A percentile compares a stretch with the other conserved stretches of the same genome.
These are phyloP conservation scores for Danio kyathit DNA, from an alignment of 2,797 vertebrate species.

Conservation along the genomic window DNA sequence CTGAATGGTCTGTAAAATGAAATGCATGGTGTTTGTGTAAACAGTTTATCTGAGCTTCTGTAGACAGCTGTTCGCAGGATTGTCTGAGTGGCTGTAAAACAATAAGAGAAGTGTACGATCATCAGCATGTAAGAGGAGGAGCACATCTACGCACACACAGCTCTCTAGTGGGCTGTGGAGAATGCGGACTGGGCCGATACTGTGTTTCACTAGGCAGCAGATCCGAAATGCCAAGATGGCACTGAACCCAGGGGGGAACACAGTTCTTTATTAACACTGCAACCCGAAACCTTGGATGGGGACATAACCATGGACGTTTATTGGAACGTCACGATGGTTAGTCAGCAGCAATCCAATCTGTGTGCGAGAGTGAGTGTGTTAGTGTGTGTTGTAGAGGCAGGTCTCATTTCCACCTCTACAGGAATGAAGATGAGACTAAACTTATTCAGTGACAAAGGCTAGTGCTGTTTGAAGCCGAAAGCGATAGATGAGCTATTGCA, in stretches of 20 bases:
- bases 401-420: slow-evolving; percentile 49
- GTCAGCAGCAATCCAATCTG: slow-evolving; percentile 81
- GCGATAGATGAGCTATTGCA: slow-evolving; percentile 49
- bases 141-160: slow-evolving; percentile 48
- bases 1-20: slow-evolving; percentile 35
- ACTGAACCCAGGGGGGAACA: slow-evolving; percentile 74
- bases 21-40: slow-evolving; percentile 56
- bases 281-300: slow-evolving; percentile 78
- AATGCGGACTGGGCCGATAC: slow-evolving; percentile 70
- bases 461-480: slow-evolving; percentile 42
- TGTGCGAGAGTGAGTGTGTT: slow-evolving; percentile 28
- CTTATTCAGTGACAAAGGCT: slow-evolving; percentile 50
- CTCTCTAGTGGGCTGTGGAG: slow-evolving; percentile 60
- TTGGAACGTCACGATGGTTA: slow-evolving; percentile 82
- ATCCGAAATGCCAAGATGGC: slow-evolving; percentile 79
- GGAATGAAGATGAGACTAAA: slow-evolving; percentile 50
- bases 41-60: slow-evolving; percentile 56
- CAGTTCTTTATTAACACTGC: slow-evolving; percentile 77
- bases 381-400: slow-evolving; percentile 19
- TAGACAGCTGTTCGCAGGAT: slow-evolving; percentile 63
- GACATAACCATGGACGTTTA: slow-evolving; percentile 79
- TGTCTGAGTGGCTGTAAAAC: slow-evolving; percentile 58
- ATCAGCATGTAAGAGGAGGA: slow-evolving; percentile 47
- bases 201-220: slow-evolving; percentile 68
- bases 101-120: slow-evolving; percentile 53